Base-by-base conservation (phyloP, 1,140 invertebrate genomes). In the Apis cerana region DNA sequence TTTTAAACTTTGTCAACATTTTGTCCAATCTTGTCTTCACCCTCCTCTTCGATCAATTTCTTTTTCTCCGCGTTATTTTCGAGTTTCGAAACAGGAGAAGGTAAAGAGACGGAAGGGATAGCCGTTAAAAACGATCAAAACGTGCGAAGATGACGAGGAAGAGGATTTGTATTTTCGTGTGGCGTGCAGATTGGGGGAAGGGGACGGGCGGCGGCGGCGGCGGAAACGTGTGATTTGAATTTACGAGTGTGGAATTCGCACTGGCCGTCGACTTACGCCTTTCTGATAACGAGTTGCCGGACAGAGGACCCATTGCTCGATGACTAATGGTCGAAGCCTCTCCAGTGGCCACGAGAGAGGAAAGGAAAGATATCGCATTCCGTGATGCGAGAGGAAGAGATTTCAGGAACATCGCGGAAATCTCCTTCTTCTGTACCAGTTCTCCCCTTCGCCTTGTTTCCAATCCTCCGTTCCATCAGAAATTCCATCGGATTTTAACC, bases 321-420 rank as follows among this genome's bases (percentile, higher is more conserved):
- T 89, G 88, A 89, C 87, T 89, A 89, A 89, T 87, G 80, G 80
- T 80, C 77, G 80, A 27, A 52, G 84, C 61, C 78, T 80, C 76
- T 78, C 43, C 81, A 52, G 27, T 4, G 48, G 19, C 33, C 56
- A 52, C 19, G 12, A 65, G 43, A 67, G 61, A 75, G 65, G 50
- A 75, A 61, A 75, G 54, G 69, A 70, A 74, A 58, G 54, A 78
- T 84, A 75, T 87, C 65, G 82, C 77, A 84, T 88, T 88, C 86
- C 86, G 69, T 50, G 77, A 88, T 85, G 83, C 72, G 72, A 77
- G 75, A 88, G 70, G 56, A 82, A 84, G 77, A 87, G 70, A 23
- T 65, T 27, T 87, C 72, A 67, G 62, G 17, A 67, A 23, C 21
- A 4, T 33, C 23, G 50, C 67, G 58, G 58, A 79, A 71, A 69